phyloP scores from a whole-genome alignment of 1,140 invertebrate genomes.

The Xylocopa sonorina region DNA sequence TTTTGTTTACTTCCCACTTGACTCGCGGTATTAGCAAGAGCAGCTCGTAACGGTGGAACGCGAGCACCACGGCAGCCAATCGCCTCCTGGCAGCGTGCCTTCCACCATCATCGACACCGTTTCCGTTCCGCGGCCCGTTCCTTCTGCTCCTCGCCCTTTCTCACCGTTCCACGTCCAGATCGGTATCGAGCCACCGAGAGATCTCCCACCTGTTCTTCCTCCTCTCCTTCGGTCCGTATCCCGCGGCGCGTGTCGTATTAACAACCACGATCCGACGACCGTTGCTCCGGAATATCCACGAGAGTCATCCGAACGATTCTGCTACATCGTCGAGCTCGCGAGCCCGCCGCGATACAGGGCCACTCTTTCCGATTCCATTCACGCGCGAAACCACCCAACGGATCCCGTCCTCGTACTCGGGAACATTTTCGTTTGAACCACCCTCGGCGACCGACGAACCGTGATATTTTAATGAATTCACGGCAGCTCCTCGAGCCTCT shows the following conservation, averaged over 20 bases:
- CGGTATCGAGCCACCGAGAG: conserved; percentile 2
- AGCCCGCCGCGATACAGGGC: not conserved
- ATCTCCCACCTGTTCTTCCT: conserved; percentile 60
- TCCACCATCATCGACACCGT: conserved; percentile 71
- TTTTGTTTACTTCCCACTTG: not conserved
- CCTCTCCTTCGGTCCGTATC: not conserved
- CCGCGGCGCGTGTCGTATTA: conserved; percentile 7
- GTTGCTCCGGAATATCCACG: conserved; percentile 27
- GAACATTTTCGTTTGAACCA: conserved; percentile 7
- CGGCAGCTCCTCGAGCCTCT: not conserved
- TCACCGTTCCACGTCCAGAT: conserved; percentile 20
- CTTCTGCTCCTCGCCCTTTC: conserved; percentile 25
- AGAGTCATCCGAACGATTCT: conserved; percentile 6
- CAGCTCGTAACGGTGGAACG: conserved; percentile 48
- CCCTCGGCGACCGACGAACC: conserved; percentile 30
- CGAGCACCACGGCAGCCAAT: conserved; percentile 65
- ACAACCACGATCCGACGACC: conserved; percentile 13
- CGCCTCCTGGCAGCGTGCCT: conserved; percentile 72
- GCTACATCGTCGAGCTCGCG: conserved; percentile 50
- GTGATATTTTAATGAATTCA: conserved; percentile 24
- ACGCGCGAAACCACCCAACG: not conserved
- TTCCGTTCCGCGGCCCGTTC: conserved; percentile 40
- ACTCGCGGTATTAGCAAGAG: conserved; percentile 14
- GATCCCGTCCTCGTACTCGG: not conserved
- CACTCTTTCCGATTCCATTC: not conserved